phyloP scores from a whole-genome alignment of 2,888 invertebrate species.

The Augochlorella aurata region DNA sequence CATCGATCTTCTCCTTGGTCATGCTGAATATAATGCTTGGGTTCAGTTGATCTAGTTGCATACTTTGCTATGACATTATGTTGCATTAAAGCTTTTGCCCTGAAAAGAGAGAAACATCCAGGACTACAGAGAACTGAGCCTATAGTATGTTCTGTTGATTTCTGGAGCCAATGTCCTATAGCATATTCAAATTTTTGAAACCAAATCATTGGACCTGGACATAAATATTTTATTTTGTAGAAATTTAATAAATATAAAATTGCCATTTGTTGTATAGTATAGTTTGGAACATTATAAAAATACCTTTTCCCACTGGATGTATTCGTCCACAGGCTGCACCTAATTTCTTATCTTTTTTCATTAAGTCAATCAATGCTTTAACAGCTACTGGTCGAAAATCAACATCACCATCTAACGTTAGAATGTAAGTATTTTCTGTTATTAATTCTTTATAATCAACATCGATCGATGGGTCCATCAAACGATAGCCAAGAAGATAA shows the following conservation, averaged over 20 bases:
- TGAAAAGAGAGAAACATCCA: conserved; percentile 95
- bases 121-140: conserved; percentile 95
- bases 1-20: conserved; percentile 99
- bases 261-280: neutral
- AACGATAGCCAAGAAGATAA: conserved; percentile 91
- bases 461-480: conserved; percentile 87
- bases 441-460: conserved; percentile 86
- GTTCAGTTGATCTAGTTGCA: conserved; percentile 89
- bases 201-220: conserved; percentile 90
- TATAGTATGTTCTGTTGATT: conserved; percentile 94
- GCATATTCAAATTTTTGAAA: conserved; percentile 95
- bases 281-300: neutral
- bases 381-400: conserved; percentile 93
- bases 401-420: conserved; percentile 94
- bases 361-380: conserved; percentile 90
- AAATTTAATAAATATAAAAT: neutral
- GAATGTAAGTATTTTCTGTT: conserved; percentile 91
- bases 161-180: conserved; percentile 96
- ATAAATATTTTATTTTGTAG: neutral
- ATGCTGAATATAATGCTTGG: conserved; percentile 94
- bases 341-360: conserved; percentile 90
- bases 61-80: conserved; percentile 95
- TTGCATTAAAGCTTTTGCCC: conserved; percentile 94
- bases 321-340: conserved; percentile 95
- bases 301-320: conserved; percentile 89